Percentiles rank a stretch among this genome's conserved stretches.
Conservation (phyloP, 2,888 invertebrate species). For the Caenorhabditis macrosperma region DNA sequence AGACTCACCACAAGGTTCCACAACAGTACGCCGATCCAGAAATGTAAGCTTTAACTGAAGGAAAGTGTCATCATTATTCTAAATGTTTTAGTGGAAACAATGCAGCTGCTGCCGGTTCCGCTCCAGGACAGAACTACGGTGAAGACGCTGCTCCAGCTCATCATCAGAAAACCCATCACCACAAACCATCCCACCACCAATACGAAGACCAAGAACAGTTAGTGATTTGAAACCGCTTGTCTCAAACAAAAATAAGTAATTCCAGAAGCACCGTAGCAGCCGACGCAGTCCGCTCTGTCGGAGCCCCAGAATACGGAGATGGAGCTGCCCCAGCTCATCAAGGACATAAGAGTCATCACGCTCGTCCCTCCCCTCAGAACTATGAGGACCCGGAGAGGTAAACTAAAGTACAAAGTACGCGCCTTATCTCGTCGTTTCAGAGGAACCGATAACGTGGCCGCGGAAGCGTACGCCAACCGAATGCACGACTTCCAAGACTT, state of each 20-base stretch:
- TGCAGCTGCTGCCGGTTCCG: neutral
- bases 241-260: neutral
- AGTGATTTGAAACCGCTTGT: neutral
- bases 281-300: conserved; percentile 31
- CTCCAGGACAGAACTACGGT: neutral
- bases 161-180: conserved; percentile 4
- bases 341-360: conserved; percentile 17
- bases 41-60: neutral
- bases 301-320: conserved; percentile 41
- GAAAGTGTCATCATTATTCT: neutral
- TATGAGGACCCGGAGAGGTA: conserved; percentile 37
- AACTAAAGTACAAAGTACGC: no score
- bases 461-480: conserved; percentile 48
- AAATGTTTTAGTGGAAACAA: conserved; percentile 16
- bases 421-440: neutral
- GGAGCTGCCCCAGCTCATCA: conserved; percentile 30
- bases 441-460: conserved; percentile 32
- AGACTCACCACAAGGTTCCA: conserved; percentile 3
- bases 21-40: conserved; percentile 11
- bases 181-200: conserved; percentile 17
- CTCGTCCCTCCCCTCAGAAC: conserved; percentile 9
- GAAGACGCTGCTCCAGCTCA: conserved; percentile 1
- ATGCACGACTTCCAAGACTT: conserved; percentile 66
- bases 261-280: conserved; percentile 9
- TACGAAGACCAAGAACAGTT: conserved; percentile 25